phyloP scores from a whole-genome alignment of 1,140 invertebrate species.

The Drosophila rufa region DNA sequence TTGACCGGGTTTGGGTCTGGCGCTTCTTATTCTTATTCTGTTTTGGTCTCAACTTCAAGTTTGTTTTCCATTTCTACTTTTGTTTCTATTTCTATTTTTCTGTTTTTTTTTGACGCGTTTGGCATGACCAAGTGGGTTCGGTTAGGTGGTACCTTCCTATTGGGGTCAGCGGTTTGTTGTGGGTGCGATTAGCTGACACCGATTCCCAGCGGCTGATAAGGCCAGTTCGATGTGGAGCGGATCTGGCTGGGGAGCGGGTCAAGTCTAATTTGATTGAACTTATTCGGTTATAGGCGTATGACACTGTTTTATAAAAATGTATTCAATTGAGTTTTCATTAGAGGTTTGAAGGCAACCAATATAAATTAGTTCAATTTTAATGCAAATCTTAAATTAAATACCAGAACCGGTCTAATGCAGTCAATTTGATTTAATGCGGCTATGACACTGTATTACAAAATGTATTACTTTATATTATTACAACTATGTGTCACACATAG shows the following conservation, averaged over 20 bases:
- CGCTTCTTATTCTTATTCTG: constrained; percentile 41
- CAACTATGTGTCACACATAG: too few relatives aligned
- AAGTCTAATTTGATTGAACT: constrained; percentile 9
- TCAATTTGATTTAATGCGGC: too few relatives aligned
- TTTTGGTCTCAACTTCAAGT: constrained; percentile 30
- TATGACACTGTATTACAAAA: too few relatives aligned
- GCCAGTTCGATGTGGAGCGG: not conserved
- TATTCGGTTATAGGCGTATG: too few relatives aligned
- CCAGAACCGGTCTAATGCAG: too few relatives aligned
- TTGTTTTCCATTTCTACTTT: constrained; percentile 24
- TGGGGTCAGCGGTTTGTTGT: constrained; percentile 41
- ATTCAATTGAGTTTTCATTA: too few relatives aligned
- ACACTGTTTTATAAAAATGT: too few relatives aligned
- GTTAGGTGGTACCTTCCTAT: constrained; percentile 18
- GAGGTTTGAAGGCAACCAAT: too few relatives aligned
- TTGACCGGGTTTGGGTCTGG: constrained; percentile 25
- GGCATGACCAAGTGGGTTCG: constrained; percentile 35
- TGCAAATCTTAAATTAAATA: too few relatives aligned
- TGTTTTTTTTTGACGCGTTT: constrained; percentile 19
- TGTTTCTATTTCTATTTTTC: constrained; percentile 4
- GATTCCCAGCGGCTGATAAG: constrained; percentile 41
- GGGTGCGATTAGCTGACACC: constrained; percentile 51
- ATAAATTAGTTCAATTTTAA: too few relatives aligned
- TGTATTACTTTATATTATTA: too few relatives aligned
- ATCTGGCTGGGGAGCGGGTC: not conserved